Base-by-base conservation (phyloP, 1,140 invertebrate species). In the Heliconius nattereri region DNA sequence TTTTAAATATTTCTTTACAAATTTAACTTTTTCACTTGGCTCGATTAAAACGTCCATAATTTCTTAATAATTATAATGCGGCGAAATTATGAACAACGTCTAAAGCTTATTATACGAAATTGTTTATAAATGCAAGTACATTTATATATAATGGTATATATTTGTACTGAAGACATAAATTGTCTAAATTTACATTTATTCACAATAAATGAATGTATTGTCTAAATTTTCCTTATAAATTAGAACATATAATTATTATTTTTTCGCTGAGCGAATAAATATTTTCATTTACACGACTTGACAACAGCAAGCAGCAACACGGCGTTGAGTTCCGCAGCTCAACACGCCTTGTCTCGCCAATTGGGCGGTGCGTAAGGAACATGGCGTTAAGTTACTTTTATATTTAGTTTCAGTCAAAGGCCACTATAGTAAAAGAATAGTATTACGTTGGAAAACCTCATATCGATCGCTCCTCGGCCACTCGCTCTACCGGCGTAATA, bases 381-480 rank as follows among this genome's bases (percentile, higher is more conserved):
- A 1, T 16, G 2, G 49, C n/a, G 8, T 60, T 13, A 45, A 60
- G 20, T 3, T 45, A 45, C 40, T 5, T 45, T 45, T 45, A 5
- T 45, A 45, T 60, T 23, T 60, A n/a, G 54, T 8, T 60, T 60
- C 1, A 26, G 0, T 23, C 26, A 66, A 29, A 66, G 26, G 11
- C 29, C 0, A 26, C 60, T 29, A 66, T 29, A 29, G 26, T 11
- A 16, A n/a, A 66, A 66, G 26, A 45, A 45, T 13, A 16, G 13
- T 45, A 16, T 45, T 45, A 16, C 60, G 11, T 7, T 29, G 60
- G 35, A 76, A 75, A 78, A 74, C 71, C 37, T 26, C 32, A 75
- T 79, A 79, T 79, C 57, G 78, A 79, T 45, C 73, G 32, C 49
- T 16, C 60, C 16, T 74, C 78, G 78, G 78, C 71, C 78, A 75